Percentiles rank a stretch among this genome's conserved stretches.
Evolutionary conservation across 2,113 vertebrate genomes (phyloP).

Genomic region (Megaceryle torquata): DNA sequence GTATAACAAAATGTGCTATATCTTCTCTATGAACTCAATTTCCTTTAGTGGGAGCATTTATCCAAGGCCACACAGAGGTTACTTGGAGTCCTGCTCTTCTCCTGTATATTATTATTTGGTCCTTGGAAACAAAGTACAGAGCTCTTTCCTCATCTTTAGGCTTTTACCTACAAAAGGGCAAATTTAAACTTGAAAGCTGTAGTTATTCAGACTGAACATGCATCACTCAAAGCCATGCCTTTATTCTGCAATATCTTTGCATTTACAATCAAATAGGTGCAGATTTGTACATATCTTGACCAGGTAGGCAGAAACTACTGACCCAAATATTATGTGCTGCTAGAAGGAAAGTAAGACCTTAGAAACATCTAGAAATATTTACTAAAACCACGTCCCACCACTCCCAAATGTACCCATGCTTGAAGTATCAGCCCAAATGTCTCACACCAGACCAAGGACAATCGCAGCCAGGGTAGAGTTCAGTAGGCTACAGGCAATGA

Average conservation of each 20-base stretch:
- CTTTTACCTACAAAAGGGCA: background rate
- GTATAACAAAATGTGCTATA: background rate
- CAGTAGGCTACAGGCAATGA: background rate
- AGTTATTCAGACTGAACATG: background rate
- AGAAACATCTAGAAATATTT: background rate
- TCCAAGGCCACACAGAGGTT: background rate
- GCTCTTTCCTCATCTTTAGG: background rate
- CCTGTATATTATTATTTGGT: background rate
- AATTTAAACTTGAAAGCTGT: background rate
- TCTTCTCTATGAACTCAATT: background rate
- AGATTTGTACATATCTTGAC: background rate
- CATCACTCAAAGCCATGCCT: background rate
- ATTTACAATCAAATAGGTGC: background rate
- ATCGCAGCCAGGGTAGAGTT: background rate
- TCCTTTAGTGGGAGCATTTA: background rate
- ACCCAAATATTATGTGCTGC: background rate
- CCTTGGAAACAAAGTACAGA: background rate
- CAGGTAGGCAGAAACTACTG: background rate
- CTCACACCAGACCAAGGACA: background rate
- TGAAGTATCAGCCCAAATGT: background rate
- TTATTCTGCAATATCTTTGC: background rate
- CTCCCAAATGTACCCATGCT: background rate
- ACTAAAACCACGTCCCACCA: background rate
- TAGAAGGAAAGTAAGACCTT: background rate
- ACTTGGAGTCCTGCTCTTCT: background rate